Percentiles rank a stretch among this genome's conserved stretches.
Conservation (phyloP, 2,888 invertebrate genomes). For the Neocrepidodera transversa region DNA sequence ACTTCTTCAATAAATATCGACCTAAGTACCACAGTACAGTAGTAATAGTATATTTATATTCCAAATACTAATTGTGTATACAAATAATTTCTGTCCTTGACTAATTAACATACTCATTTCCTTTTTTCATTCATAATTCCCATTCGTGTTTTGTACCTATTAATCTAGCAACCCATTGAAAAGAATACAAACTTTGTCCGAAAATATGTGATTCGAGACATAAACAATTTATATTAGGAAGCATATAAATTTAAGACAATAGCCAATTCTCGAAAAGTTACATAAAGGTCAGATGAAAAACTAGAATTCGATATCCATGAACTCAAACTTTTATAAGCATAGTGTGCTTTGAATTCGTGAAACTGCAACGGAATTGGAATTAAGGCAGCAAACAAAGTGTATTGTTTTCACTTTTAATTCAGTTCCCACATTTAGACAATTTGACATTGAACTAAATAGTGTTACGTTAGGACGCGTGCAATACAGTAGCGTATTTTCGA, state of each 20-base stretch:
- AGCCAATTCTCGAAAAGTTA: constrained; percentile 31
- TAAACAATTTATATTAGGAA: constrained; percentile 4
- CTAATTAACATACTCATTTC: constrained; percentile 5
- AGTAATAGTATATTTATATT: no score
- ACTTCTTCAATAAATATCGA: no score
- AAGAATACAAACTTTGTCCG: constrained; percentile 13
- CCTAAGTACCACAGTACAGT: no score
- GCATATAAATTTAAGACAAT: constrained; percentile 11
- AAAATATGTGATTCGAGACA: constrained; percentile 13
- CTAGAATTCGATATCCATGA: constrained; percentile 38
- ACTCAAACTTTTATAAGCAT: constrained; percentile 19
- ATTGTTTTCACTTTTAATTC: constrained; percentile 57
- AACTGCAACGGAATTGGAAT: constrained; percentile 38
- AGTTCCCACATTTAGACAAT: constrained; percentile 56
- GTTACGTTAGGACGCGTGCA: constrained; percentile 52
- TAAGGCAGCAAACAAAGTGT: constrained; percentile 45
- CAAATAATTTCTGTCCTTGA: no score
- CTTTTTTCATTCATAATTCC: constrained; percentile 21
- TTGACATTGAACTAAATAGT: constrained; percentile 59
- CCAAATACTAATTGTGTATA: no score
- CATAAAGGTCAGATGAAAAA: constrained; percentile 38
- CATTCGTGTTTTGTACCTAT: constrained; percentile 1
- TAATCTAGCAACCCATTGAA: constrained; percentile 20
- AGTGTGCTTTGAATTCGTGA: constrained; percentile 33
- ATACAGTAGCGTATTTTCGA: constrained; percentile 30